Percentiles rank a stretch among this genome's conserved stretches.
These are phyloP conservation scores for Lasioglossum baleicum DNA, from an alignment of 1,140 invertebrate genomes.

Conservation along the genomic window DNA sequence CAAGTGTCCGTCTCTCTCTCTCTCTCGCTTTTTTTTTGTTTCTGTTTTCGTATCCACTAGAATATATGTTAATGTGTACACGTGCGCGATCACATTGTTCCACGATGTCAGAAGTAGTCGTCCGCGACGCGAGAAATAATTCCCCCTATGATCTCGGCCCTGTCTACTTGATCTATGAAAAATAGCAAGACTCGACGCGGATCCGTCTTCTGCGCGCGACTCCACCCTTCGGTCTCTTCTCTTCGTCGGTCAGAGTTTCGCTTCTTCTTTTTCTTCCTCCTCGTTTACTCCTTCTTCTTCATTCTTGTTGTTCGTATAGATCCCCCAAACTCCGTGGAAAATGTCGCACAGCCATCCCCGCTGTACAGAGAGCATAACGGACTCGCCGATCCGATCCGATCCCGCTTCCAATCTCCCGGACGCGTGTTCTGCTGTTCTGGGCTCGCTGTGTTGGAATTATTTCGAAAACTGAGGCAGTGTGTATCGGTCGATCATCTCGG, in stretches of 20 bases:
- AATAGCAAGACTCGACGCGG: conserved; percentile 35
- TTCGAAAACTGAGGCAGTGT: neutral
- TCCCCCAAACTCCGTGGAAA: conserved; percentile 59
- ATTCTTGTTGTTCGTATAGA: conserved; percentile 1
- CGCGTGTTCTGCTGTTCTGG: no score
- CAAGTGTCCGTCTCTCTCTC: conserved; percentile 33
- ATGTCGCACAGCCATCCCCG: conserved; percentile 70
- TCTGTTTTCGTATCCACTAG: conserved; percentile 45
- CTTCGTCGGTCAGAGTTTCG: conserved; percentile 2
- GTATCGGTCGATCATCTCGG: neutral
- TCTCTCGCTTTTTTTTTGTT: conserved; percentile 14
- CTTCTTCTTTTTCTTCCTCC: neutral
- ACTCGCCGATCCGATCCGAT: conserved; percentile 38
- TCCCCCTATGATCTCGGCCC: conserved; percentile 23
- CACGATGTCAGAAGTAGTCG: neutral
- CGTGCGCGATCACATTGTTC: conserved; percentile 35
- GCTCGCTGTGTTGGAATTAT: neutral
- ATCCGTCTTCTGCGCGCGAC: conserved; percentile 23
- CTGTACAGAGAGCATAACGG: conserved; percentile 61
- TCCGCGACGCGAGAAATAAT: conserved; percentile 23
- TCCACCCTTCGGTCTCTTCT: neutral
- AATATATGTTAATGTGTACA: conserved; percentile 49
- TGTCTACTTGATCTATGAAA: conserved; percentile 40
- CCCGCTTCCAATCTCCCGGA: neutral
- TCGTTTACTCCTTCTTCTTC: neutral